Evolutionary conservation across 2,888 invertebrate genomes (phyloP), one percentile per base, ranked within the genome.

Genomic region (Ochropleura plecta): DNA sequence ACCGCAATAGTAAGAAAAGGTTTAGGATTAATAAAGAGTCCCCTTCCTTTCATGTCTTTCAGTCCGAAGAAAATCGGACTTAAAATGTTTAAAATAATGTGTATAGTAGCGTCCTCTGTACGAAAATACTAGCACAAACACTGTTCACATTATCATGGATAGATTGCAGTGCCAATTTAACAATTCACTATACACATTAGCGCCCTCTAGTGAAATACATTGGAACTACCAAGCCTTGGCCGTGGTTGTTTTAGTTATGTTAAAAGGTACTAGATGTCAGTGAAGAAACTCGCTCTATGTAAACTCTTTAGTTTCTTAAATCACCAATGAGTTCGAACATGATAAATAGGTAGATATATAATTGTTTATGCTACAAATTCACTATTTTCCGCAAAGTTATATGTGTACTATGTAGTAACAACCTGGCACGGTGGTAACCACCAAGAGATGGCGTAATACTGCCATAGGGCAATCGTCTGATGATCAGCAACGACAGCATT

Each of bases 101-200:
- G 48, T 40, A 18, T 16, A 51, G 71, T 75, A 51, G 44, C 51
- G 84, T 14, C 53, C 62, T 81, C 81, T 78, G 0, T 57, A 53
- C 16, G 3, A 2, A n/a, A 16, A n/a, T 63, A 3, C 1, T n/a
- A 7, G 9, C 16, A 30, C 0, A 44, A 2, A n/a, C 3, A 6
- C 6, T 5, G 40, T 70, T 44, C 12, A 9, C 2, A 20, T 2
- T 10, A 18, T n/a, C 30, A 40, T 48, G n/a, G 42, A 59, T 60
- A 79, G 83, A 48, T 66, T 60, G 65, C 65, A 20, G 16, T 20
- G 18, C 16, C 20, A 0, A 9, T 3, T 3, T 14, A 18, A 1
- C 0, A 18, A 30, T n/a, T 12, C 20, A 0, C 6, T 14, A 2
- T 14, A 1, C 1, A 16, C 9, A 42, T 8, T 5, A 78, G 46